Evolutionary conservation across 2,888 invertebrate species (phyloP), one percentile per base, ranked within the genome.

Genomic region (Pediacus dermestoides): DNA sequence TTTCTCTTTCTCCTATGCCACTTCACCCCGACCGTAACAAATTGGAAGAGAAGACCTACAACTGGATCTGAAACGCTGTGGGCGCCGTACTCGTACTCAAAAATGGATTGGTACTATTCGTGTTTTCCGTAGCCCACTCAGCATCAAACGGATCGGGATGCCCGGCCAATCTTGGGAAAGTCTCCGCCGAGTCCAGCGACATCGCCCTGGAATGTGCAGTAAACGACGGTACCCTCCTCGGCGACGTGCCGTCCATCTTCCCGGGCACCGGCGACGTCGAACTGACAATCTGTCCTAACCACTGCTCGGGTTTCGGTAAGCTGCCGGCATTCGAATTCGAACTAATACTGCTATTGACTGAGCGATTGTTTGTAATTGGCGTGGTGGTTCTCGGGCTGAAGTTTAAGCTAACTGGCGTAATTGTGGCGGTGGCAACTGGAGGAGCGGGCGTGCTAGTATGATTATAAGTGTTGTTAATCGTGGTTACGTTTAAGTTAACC

Each of bases 251-350:
- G 43, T 67, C 66, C 55, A 65, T 55, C 30, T 50, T 54, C 8
- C 50, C 53, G 3, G 52, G 54, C 12, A 44, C 34, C 4, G 60
- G 58, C 35, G 75, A 79, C 56, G 73, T 74, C 46, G 76, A 75
- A 48, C 76, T 76, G 8, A 81, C 80, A 27, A 86, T 78, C 54
- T 83, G 80, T 4, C 85, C 87, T 49, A 89, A 69, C 88, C 88
- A 88, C 57, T 88, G 88, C 55, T 88, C 88, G 1, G 88, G 86
- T 66, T 82, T 84, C 14, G 88, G 88, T 63, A 86, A 73, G 42
- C 48, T 57, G 36, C 52, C 54, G 15, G 55, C 44, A 26, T 53
- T 57, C 2, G 55, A 52, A 34, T 35, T 50, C 40, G 44, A 44
- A 37, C 49, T 48, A n/a, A n/a, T n/a, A n/a, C n/a, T n/a, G 38